Conservation (phyloP, 2,888 invertebrate genomes). For the Oscheius sp. region DNA sequence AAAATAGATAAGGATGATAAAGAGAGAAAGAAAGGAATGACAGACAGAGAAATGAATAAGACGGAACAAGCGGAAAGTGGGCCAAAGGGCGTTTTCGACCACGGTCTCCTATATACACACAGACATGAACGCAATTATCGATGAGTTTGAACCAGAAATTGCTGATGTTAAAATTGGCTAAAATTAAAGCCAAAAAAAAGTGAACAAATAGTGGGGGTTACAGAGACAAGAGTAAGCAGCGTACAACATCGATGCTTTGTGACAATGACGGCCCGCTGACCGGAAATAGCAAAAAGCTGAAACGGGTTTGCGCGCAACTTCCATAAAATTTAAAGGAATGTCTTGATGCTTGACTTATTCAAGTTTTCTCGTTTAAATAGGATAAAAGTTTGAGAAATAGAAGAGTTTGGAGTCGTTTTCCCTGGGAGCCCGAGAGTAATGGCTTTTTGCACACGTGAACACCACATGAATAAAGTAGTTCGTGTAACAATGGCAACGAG, state of each 20-base stretch:
- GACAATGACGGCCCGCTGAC: conserved; percentile 16
- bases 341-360: background rate
- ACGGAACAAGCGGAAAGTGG: conserved; percentile 26
- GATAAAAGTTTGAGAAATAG: too few species aligned
- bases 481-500: too few species aligned
- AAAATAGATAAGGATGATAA: conserved; percentile 14
- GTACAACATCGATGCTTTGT: background rate
- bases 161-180: background rate
- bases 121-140: conserved; percentile 10
- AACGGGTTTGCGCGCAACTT: conserved; percentile 17
- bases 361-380: too few species aligned
- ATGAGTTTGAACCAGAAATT: conserved; percentile 2
- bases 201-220: background rate
- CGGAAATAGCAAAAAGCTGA: conserved; percentile 22
- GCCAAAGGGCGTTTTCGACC: conserved; percentile 33
- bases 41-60: background rate
- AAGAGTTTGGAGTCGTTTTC: too few species aligned
- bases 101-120: background rate
- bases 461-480: too few species aligned
- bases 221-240: background rate
- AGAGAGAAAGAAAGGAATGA: background rate
- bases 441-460: too few species aligned
- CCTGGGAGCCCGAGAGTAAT: too few species aligned
- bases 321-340: conserved; percentile 5
- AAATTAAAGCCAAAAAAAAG: background rate